Base-by-base conservation (phyloP, 2,888 invertebrate species). In the Ectemnius cavifrons region DNA sequence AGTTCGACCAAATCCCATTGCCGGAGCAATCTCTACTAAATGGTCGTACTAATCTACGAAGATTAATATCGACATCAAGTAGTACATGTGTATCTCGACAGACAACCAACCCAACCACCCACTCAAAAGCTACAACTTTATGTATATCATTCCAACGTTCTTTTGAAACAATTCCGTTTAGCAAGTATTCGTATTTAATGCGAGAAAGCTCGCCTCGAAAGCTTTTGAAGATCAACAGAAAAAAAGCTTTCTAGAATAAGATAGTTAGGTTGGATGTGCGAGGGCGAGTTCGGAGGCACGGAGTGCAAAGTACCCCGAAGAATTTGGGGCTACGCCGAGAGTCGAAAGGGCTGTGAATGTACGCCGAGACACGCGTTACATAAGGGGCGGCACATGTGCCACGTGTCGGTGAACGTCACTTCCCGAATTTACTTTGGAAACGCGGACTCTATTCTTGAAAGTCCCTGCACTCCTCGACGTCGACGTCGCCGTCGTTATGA, bases 371-470 rank as follows among this genome's bases (percentile, higher is more conserved):
- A 37, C 60, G 64, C 23, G 58, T 80, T 80, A 80, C 70, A 58
- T 79, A 80, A 80, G 52, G n/a, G 61, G 65, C 61, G 13, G 46
- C 64, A 63, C 58, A 37, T 64, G 20, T 46, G 80, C 75, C 80
- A 80, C 80, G 77, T 80, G 80, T 78, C 73, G 61, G 16, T 16
- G 64, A 46, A 67, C 61, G 59, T 77, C 66, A 60, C 49, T 70
- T 52, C 23, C 63, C 47, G 47, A 37, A 57, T 57, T 49, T 56
- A 62, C 47, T 67, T 73, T 68, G 20, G 59, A 27, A 27, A 64
- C n/a, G 13, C 1, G n/a, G 14, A 4, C 52, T 52, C 52, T 52
- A 52, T 52, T 52, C 52, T 52, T 16, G 52, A 52, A 52, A 52
- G 52, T 37, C 37, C 37, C 52, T 52, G 52, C 52, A 37, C 37